Base-by-base conservation (phyloP, 2,888 invertebrate genomes). In the Patella caerulea region DNA sequence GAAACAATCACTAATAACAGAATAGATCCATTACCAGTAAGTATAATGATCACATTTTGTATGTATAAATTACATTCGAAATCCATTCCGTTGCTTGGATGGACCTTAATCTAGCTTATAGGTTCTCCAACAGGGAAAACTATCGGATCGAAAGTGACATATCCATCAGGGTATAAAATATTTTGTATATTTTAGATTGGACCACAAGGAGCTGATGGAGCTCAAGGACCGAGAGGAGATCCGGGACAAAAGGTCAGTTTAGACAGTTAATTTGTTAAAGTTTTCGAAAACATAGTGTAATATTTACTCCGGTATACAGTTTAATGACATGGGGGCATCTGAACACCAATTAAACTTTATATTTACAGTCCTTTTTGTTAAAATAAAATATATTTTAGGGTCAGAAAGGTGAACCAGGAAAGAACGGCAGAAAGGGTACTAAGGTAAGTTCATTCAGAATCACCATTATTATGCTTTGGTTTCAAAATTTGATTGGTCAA, bases 181-280 rank as follows among this genome's bases (percentile, higher is more conserved):
- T 45, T 45, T 45, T 45, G 7, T 45, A 45, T 9, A 45, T 45
- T 45, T 45, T 9, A 65, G 65, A 65, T 65, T 84, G 86, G 85
- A 17, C 78, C 84, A 11, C 77, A 83, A 80, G 86, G 85, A 14
- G 77, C 84, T 0, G 81, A 83, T 3, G 87, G 87, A 17, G n/a
- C 79, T 19, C 81, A 81, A 24, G 86, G 85, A 0, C 56, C 52
- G 2, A 79, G 83, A 53, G 87, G 87, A 3, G 82, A 83, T 52
- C 73, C 76, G 54, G 86, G 86, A 19, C 29, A 77, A 53, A 70
- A 78, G 81, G 85, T 85, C 79, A 77, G 72, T 45, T 24, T 24
- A 24, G 24, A 24, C 24, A 24, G 24, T 34, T 34, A 34, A 3
- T 34, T 34, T 3, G 4, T 34, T 34, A 34, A 9, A 45, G 7